phyloP scores from a whole-genome alignment of 2,888 invertebrate genomes.

The Chelonus formosanus region DNA sequence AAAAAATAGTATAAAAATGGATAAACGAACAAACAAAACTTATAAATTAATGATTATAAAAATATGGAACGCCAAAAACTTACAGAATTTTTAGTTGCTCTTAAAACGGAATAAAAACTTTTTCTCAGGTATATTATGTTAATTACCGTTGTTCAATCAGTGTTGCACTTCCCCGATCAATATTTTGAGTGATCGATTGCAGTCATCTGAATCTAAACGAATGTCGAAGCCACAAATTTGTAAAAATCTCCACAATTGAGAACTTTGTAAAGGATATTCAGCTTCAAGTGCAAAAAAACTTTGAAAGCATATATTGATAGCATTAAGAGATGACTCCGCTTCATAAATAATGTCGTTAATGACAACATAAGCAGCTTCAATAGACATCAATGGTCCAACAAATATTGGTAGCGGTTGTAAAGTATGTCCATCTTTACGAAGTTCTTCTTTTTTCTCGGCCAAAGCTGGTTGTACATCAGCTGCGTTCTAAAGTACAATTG shows the following conservation, averaged over 20 bases:
- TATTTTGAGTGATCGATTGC: conserved; percentile 24
- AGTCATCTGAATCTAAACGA: conserved; percentile 21
- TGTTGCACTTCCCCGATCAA: conserved; percentile 30
- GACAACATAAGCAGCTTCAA: conserved; percentile 31
- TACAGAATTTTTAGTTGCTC: no score
- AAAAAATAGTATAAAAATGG: no score
- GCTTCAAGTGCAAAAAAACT: conserved; percentile 26
- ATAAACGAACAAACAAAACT: no score
- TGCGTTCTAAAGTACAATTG: no score
- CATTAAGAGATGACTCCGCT: conserved; percentile 32
- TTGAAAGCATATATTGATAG: conserved; percentile 27
- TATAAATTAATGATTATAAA: no score
- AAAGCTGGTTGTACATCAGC: neutral
- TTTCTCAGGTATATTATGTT: no score
- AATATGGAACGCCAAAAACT: no score
- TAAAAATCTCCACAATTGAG: conserved; percentile 32
- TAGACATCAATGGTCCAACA: conserved; percentile 32
- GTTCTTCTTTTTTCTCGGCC: conserved; percentile 19
- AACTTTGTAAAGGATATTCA: conserved; percentile 25
- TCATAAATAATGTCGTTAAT: conserved; percentile 33
- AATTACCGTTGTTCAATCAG: no score
- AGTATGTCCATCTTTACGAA: conserved; percentile 11
- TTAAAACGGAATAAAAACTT: no score
- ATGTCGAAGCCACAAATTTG: conserved; percentile 35
- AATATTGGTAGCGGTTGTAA: conserved; percentile 36